Base-by-base conservation (phyloP, 2,888 invertebrate species). In the Patella caerulea region DNA sequence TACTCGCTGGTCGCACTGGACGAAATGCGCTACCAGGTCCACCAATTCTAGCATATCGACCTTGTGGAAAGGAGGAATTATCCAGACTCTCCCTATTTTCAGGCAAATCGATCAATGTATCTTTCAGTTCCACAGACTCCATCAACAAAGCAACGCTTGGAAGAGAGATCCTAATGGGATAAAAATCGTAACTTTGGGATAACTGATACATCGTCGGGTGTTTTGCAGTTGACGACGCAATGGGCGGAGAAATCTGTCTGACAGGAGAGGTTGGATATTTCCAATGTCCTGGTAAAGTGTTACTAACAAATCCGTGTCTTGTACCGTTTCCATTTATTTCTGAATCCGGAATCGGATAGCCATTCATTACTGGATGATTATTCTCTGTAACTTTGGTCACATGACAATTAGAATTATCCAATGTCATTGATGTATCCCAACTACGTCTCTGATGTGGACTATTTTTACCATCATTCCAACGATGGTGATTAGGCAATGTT, bases 21-120 rank as follows among this genome's bases (percentile, higher is more conserved):
- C 83, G 81, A 79, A 88, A 88, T n/a, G 87, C 87, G 79, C 86
- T 86, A 19, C 86, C 86, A 14, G 87, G 86, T 19, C 86, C 86
- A n/a, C 87, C 87, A 4, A 88, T 79, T 72, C 82, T 82, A 24
- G 85, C 83, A 34, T 83, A 82, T 59, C 80, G 82, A 4, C 87
- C 86, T 75, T 86, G 82, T 12, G 85, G 85, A 29, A 75, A 73
- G 59, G 55, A 69, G 5, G 45, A 29, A n/a, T 70, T 34, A 15
- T 70, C 69, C 15, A 54, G 45, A 11, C 52, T 34, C 1, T 76
- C 24, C 52, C 72, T 15, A 24, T n/a, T 34, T 19, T 53, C 56
- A 72, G 56, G 78, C 11, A 65, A 14, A 24, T 65, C 65, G 2
- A 65, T 65, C 14, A 65, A 65, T 19, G 65, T 24, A 65, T 65